Percentiles rank a stretch among this genome's conserved stretches.
Conservation (phyloP, 2,797 vertebrate species). For the Graptemys geographica region DNA sequence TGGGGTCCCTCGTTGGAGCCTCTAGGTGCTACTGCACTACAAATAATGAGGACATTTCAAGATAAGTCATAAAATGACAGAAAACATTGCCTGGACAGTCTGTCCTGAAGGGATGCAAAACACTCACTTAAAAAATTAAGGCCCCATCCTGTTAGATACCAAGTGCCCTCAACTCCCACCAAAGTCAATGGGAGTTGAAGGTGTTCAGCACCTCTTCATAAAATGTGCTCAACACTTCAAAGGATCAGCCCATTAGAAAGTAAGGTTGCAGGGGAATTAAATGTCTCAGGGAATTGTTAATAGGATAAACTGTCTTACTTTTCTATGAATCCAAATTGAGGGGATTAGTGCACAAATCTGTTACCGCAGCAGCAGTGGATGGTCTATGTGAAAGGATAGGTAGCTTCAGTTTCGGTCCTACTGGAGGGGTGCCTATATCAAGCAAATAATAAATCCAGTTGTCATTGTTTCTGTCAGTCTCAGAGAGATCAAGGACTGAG, state of each 20-base stretch:
- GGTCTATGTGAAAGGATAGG: not conserved
- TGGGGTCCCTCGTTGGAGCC: too few species aligned
- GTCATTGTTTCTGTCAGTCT: not conserved
- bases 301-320: not conserved
- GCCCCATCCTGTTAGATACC: too few species aligned
- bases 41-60: too few species aligned
- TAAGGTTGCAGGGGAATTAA: not conserved
- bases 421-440: not conserved
- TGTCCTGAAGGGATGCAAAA: too few species aligned
- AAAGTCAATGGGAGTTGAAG: not conserved
- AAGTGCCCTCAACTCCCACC: too few species aligned
- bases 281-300: not conserved
- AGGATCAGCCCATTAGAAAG: not conserved
- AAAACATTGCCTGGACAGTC: too few species aligned
- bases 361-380: not conserved
- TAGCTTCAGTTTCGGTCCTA: not conserved
- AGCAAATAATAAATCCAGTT: not conserved
- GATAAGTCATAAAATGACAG: too few species aligned
- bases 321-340: not conserved
- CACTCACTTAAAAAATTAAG: too few species aligned
- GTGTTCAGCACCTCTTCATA: not conserved
- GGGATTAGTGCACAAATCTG: fast-evolving
- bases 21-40: too few species aligned
- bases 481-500: not conserved
- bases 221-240: not conserved